A percentile compares a stretch with the other conserved stretches of the same genome.
These are phyloP conservation scores for Mormyrus hasselquistii DNA, from an alignment of 2,797 vertebrate species.

Conservation along the genomic window DNA sequence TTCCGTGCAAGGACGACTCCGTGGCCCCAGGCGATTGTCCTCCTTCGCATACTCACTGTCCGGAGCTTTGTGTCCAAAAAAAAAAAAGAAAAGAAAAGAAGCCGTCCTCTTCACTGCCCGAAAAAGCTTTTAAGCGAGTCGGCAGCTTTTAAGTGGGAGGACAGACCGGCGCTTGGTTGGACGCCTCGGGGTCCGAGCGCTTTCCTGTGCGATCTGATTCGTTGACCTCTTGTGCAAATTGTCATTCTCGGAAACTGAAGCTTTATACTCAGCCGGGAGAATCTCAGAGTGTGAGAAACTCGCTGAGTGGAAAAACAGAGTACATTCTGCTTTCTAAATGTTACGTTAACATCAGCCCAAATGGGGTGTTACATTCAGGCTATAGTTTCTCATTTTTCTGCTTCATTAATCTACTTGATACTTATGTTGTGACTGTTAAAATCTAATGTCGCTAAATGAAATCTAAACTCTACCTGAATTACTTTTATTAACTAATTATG, in stretches of 20 bases:
- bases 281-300: background rate
- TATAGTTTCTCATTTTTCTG: background rate
- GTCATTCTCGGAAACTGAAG: slow-evolving; percentile 55
- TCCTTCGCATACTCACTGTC: slow-evolving; percentile 58
- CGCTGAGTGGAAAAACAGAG: background rate
- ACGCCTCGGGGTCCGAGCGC: slow-evolving; percentile 49
- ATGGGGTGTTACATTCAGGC: background rate
- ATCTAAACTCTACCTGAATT: background rate
- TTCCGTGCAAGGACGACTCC: slow-evolving; percentile 45
- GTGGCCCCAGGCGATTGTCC: slow-evolving; percentile 44
- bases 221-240: slow-evolving; percentile 71
- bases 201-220: slow-evolving; percentile 63
- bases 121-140: slow-evolving; percentile 50
- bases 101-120: slow-evolving; percentile 61
- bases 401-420: slow-evolving; percentile 10
- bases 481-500: background rate
- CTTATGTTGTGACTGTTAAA: slow-evolving; percentile 16
- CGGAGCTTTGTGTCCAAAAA: slow-evolving; percentile 66
- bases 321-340: background rate
- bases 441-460: background rate
- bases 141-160: slow-evolving; percentile 48
- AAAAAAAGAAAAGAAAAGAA: slow-evolving; percentile 28
- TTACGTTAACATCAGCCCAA: background rate
- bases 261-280: background rate
- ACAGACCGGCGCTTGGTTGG: slow-evolving; percentile 35